Base-by-base conservation (phyloP, 2,113 vertebrate genomes). In the Platichthys flesus region DNA sequence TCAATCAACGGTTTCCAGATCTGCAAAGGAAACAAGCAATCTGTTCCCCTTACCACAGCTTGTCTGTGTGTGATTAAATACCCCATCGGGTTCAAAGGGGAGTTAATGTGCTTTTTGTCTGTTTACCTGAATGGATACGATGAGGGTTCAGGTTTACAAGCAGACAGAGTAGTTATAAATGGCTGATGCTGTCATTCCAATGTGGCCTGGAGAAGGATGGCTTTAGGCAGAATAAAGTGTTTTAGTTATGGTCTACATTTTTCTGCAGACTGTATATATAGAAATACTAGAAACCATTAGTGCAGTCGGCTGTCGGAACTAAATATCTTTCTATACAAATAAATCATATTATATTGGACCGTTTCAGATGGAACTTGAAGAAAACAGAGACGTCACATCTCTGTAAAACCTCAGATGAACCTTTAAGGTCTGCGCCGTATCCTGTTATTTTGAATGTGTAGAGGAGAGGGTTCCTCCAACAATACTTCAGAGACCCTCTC, bases 1-100 rank as follows among this genome's bases (percentile, higher is more conserved):
- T 79, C 62, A 65, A 81, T 89, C 82, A 85, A 74, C 79, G 54
- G 74, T 73, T 88, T 77, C 78, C 68, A 84, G 64, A 83, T 78
- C 66, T 71, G 23, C 3, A 6, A 2, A 79, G 80, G 78, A 86
- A 88, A 87, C 76, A 71, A 3, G 51, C 81, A 90, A 86, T 92
- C 87, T 84, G 84, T 42, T 78, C 23, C 28, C 31, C 35, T 42
- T 10, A 37, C 79, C 65, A 26, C 57, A 70, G 59, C 79, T 57
- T 68, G 73, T 49, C 21, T 84, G 74, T 47, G 31, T 13, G 63
- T 79, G 76, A 84, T 86, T 83, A 84, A 83, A 84, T 76, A 66
- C 57, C 57, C 54, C 69, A 61, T 62, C 16, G 47, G 31, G 57
- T 82, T 84, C 86, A 89, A 85, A 88, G 79, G 69, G 14, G 3